Evolutionary conservation across 2,113 vertebrate genomes (phyloP).

Genomic region (Triplophysa siluroides): DNA sequence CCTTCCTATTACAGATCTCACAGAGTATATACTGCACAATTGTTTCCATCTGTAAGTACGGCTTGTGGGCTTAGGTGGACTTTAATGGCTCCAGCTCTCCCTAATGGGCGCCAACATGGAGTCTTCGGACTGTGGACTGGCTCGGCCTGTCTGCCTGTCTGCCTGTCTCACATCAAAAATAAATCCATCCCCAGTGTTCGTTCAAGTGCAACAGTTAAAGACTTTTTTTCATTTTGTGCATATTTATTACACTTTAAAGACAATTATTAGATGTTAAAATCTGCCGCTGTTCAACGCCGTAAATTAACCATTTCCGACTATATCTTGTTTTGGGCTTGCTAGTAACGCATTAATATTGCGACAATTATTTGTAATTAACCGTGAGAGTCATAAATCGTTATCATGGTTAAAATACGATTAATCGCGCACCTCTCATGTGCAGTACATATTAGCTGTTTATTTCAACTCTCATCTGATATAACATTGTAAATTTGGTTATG

Average conservation of each 20-base stretch:
- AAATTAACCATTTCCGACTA: too few relatives aligned
- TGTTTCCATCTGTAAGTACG: slow-evolving; percentile 63
- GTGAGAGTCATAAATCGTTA: too few relatives aligned
- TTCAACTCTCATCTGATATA: slow-evolving; percentile 54
- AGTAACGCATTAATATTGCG: too few relatives aligned
- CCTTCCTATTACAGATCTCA: slow-evolving; percentile 51
- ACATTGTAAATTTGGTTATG: slow-evolving; percentile 48
- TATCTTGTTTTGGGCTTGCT: too few relatives aligned
- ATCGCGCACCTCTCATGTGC: too few relatives aligned
- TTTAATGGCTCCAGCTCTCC: slow-evolving; percentile 34
- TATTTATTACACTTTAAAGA: too few relatives aligned
- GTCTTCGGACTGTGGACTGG: slow-evolving; percentile 17
- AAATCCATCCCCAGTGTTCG: not conserved
- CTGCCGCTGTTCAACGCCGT: too few relatives aligned
- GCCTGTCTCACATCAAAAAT: slow-evolving; percentile 2
- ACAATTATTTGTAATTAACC: too few relatives aligned
- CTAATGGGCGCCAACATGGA: slow-evolving; percentile 13
- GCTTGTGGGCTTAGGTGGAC: slow-evolving; percentile 60
- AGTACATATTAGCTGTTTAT: slow-evolving; percentile 75
- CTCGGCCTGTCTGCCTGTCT: slow-evolving; percentile 2
- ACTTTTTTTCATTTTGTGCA: too few relatives aligned
- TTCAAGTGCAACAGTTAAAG: slow-evolving; percentile 1
- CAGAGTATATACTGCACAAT: slow-evolving; percentile 45
- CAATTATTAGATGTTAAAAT: too few relatives aligned
- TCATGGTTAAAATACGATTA: too few relatives aligned